Conservation (phyloP, 2,113 vertebrate genomes). For the Myanophis thanlyinensis region DNA sequence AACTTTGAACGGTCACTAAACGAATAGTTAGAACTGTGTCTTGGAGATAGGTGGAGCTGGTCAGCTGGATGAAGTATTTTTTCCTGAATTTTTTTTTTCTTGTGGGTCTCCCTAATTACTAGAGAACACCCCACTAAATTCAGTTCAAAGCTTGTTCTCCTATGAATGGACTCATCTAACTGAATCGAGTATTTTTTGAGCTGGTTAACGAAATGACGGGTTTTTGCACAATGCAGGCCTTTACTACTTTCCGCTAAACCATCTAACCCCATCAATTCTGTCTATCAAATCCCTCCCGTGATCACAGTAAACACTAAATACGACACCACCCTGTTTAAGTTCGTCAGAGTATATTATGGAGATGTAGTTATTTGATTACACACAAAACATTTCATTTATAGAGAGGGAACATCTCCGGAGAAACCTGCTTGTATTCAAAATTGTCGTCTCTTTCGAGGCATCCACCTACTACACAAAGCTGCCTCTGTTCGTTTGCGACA, state of each 20-base stretch:
- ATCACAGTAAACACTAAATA: constrained; percentile 4
- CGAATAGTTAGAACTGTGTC: neutral
- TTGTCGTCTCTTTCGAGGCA: neutral
- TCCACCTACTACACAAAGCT: neutral
- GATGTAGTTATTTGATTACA: neutral
- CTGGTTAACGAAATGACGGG: neutral
- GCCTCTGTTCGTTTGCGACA: too few relatives aligned
- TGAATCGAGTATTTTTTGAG: neutral
- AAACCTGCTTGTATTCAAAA: neutral
- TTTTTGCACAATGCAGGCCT: neutral
- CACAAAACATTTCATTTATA: rapidly evolving
- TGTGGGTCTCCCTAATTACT: neutral
- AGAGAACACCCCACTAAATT: neutral
- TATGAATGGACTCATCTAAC: neutral
- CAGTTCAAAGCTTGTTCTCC: neutral
- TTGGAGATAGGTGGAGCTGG: neutral
- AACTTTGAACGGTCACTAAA: too few relatives aligned
- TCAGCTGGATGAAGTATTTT: neutral
- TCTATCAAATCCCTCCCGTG: neutral
- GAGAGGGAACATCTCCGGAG: constrained; percentile 14
- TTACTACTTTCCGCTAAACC: neutral
- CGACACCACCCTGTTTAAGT: neutral
- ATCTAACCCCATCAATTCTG: neutral
- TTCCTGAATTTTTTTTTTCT: too few relatives aligned
- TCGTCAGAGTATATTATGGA: constrained; percentile 6